Evolutionary conservation across 1,140 invertebrate species (phyloP), one percentile per base, ranked within the genome.

Genomic region (Samia ricini): DNA sequence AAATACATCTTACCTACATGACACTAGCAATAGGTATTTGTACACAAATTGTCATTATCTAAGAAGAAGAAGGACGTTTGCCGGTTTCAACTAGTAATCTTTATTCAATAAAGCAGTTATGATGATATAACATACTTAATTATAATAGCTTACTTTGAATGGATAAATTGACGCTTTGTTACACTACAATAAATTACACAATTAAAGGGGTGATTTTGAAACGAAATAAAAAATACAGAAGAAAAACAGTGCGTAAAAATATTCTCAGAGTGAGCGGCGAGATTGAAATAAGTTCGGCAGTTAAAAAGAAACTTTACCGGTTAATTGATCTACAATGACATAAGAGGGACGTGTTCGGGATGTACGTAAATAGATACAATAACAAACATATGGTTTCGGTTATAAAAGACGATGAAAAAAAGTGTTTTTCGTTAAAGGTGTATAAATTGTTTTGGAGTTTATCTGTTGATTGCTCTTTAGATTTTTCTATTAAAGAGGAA

Each of bases 261-360:
- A 42, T 42, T 42, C 33, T 15, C 1, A 0, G 33, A 42, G 8
- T 8, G 33, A 42, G 8, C 26, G 26, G 33, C n/a, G 33, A 42
- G 33, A 42, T 42, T 42, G 79, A 76, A 79, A 79, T 75, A 71
- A 74, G 69, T 66, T 36, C 23, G 64, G 73, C 74, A 74, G 83
- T 86, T 80, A 82, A 80, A 74, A 78, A 66, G 52, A 4, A 22
- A 55, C 52, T 21, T 6, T 15, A 72, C 63, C 75, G 66, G 73
- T 82, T 88, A 88, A 86, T 88, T 85, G 82, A 82, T 67, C 64
- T 72, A 83, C 83, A 88, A 88, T 85, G 74, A 42, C 33, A 42
- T 42, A 83, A 79, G 77, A 77, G 74, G 73, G 74, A 72, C 22
- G 56, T 67, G 76, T 71, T 76, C 74, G 77, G 69, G 84, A 82